Evolutionary conservation across 2,113 vertebrate genomes (phyloP), one percentile per base, ranked within the genome.

Genomic region (Charadrius vociferus): DNA sequence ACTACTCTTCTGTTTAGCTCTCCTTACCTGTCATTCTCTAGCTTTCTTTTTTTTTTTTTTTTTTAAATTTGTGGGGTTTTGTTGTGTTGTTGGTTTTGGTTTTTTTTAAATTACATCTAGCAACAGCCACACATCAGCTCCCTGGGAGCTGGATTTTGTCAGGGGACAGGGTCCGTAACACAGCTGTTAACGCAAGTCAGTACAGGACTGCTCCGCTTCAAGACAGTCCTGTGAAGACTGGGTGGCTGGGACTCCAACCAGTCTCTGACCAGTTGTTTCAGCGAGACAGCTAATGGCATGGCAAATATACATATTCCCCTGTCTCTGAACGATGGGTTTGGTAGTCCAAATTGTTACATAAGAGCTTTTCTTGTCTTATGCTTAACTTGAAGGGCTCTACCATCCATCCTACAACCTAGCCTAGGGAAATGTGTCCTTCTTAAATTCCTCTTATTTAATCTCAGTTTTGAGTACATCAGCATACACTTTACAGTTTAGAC

Each of bases 301-400:
- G 23, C 34, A 83, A 78, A 65, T 1, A 1, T 30, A 58, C 2
- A 4, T n/a, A 79, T 75, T 81, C 0, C 0, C 22, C 23, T 27
- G 27, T 18, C 59, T 84, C 52, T 67, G 18, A 74, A 39, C 14
- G 23, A 87, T 12, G 45, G 14, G 18, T 39, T 21, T 73, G 39
- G 13, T 20, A 45, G 18, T 47, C 27, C 49, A 36, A 41, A 68
- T 63, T 43, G 29, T 36, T 39, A 36, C 21, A 6, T 36, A 59
- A 61, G 32, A 37, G 27, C 29, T 77, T 59, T 71, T 50, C 30
- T 17, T 53, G 24, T 39, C 18, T 70, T 16, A 41, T 1, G 1
- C 29, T 58, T 59, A 53, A 58, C 37, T 87, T 79, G 55, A 36
- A 47, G 47, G 87, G 30, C 37, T 66, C 24, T 63, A 34, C 11